Conservation (phyloP, 2,888 invertebrate species). For the Odontothrips loti region DNA sequence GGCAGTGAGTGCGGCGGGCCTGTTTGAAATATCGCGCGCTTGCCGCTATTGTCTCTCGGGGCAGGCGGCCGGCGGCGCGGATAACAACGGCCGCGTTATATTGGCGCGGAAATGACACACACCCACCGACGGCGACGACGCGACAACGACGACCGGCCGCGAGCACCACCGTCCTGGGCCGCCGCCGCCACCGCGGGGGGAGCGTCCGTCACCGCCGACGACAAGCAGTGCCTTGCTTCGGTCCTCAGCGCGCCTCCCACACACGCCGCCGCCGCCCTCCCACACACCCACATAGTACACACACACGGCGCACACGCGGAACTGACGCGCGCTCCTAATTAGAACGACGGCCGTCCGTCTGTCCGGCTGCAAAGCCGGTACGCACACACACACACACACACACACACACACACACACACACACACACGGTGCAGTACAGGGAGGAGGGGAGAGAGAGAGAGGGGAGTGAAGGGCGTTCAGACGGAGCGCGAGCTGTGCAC, state of each 20-base stretch:
- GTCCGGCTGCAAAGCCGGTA: neutral
- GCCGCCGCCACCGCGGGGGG: too few relatives aligned
- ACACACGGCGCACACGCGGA: neutral
- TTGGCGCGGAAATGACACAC: too few relatives aligned
- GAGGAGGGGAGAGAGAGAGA: conserved; percentile 33
- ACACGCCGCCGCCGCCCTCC: neutral
- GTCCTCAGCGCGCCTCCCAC: neutral
- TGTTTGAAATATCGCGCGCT: too few relatives aligned
- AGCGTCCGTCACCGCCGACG: neutral
- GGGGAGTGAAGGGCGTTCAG: conserved; percentile 29
- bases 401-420: neutral
- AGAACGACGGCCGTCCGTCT: too few relatives aligned
- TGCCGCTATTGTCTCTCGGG: too few relatives aligned
- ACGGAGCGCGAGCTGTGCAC: neutral
- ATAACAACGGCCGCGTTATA: too few relatives aligned
- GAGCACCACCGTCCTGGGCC: too few relatives aligned
- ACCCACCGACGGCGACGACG: neutral
- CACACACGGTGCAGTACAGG: conserved; percentile 20
- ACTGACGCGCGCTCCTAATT: neutral
- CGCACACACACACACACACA: neutral
- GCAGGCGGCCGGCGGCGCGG: too few relatives aligned
- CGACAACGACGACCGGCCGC: too few relatives aligned
- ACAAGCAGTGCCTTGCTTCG: too few relatives aligned
- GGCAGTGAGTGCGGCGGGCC: too few relatives aligned
- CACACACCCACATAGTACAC: neutral